Base-by-base conservation (phyloP, 2,888 invertebrate species). In the Drosophila lutescens region DNA sequence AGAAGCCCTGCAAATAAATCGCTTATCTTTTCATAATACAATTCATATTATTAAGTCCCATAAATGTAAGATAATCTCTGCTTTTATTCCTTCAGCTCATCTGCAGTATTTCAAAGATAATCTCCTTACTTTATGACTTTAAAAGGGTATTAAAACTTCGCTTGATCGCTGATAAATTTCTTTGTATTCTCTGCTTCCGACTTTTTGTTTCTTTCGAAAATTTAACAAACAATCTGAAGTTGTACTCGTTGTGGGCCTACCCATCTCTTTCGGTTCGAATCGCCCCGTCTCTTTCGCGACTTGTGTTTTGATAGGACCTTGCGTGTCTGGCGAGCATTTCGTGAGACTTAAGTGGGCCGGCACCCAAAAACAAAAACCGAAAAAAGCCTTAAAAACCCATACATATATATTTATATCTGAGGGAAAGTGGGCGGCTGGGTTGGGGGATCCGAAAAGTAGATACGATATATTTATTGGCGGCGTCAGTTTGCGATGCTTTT, bases 341-440 rank as follows among this genome's bases (percentile, higher is more conserved):
- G 74, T 76, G 76, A 67, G 77, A 55, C 79, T 87, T 85, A 85
- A 85, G 85, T 85, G 86, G 85, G 86, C 80, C 86, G 78, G 71
- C 65, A 41, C 71, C 72, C 63, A 63, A 56, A 69, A 71, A 62
- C 40, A 68, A 67, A 44, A 51, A 49, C 47, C 38, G 1, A 30
- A 34, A 36, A 36, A 36, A 47, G 15, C 54, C 55, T 32, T 47
- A 34, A 40, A 65, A 47, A 26, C 13, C 38, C 10, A 17, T 13
- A 30, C 20, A 46, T 43, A 46, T 49, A 49, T 38, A 34, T 47
- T 13, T 23, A 43, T 23, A 34, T 46, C 34, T n/a, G 34, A 36
- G 17, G 51, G 10, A 10, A 20, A 20, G 17, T 26, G 26, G n/a
- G 32, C n/a, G 17, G 17, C 23, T 43, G 54, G 46, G 54, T 26